phyloP scores from a whole-genome alignment of 2,797 vertebrate genomes.

The Columba guinea region DNA sequence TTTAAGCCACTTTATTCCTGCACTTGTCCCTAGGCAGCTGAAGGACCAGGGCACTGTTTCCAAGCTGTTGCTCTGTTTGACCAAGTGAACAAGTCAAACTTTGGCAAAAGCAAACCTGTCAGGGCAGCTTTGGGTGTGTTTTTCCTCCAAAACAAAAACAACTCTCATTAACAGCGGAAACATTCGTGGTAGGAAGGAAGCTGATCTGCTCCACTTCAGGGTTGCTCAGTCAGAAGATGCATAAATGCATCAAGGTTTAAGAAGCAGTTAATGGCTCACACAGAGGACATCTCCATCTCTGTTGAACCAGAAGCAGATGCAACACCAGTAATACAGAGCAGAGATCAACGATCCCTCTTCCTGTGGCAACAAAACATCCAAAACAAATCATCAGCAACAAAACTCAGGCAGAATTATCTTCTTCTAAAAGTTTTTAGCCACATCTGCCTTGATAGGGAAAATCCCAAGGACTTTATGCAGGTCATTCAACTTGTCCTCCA shows the following conservation, averaged over 20 bases:
- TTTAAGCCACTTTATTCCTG: background rate
- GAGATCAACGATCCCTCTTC: background rate
- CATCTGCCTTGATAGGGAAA: background rate
- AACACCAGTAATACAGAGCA: background rate
- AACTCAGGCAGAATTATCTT: background rate
- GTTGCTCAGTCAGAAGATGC: background rate
- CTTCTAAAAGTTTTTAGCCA: background rate
- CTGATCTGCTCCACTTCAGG: background rate
- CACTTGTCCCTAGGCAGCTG: background rate
- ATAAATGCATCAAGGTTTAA: background rate
- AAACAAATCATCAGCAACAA: background rate
- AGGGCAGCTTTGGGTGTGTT: background rate
- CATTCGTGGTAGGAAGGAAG: background rate
- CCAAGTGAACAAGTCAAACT: background rate
- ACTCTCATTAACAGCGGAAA: background rate
- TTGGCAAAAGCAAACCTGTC: background rate
- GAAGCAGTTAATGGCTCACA: background rate
- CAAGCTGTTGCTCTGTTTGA: background rate
- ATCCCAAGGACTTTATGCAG: background rate
- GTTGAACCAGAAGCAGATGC: background rate
- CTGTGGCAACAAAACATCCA: background rate
- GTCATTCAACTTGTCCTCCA: background rate
- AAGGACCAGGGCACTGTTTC: background rate
- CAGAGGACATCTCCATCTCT: background rate
- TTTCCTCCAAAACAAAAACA: background rate